Percentiles rank a stretch among this genome's conserved stretches.
Conservation (phyloP, 1,140 invertebrate species). For the Goniozus legneri region DNA sequence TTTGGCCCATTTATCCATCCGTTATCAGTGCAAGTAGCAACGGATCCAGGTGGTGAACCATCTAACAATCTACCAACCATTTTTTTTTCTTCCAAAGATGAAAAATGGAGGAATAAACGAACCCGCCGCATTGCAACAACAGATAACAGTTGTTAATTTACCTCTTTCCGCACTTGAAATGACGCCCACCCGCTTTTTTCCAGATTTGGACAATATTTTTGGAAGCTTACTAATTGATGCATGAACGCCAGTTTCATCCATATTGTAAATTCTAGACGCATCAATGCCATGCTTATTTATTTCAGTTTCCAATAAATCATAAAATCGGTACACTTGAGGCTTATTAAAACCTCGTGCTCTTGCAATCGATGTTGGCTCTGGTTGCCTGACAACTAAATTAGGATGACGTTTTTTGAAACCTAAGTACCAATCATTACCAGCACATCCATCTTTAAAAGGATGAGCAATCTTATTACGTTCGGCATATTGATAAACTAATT, state of each 20-base stretch:
- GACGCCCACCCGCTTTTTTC: slow-evolving; percentile 28
- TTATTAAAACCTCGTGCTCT: slow-evolving; percentile 33
- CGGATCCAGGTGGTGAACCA: slow-evolving; percentile 19
- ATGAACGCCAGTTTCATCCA: slow-evolving; percentile 27
- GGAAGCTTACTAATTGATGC: slow-evolving; percentile 19
- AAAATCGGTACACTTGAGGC: slow-evolving; percentile 30
- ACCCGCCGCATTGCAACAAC: slow-evolving; percentile 23
- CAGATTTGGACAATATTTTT: slow-evolving; percentile 35
- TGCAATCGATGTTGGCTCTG: slow-evolving; percentile 32
- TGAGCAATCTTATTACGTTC: slow-evolving; percentile 25
- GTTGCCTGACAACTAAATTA: slow-evolving; percentile 22
- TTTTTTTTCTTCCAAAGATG: slow-evolving; percentile 23
- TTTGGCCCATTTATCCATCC: slow-evolving; percentile 24
- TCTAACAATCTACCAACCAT: slow-evolving; percentile 20
- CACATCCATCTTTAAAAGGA: slow-evolving; percentile 27
- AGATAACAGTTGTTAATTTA: slow-evolving; percentile 21
- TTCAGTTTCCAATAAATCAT: slow-evolving; percentile 14
- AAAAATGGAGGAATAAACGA: slow-evolving; percentile 29
- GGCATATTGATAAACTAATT: slow-evolving; percentile 24
- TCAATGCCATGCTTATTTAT: slow-evolving; percentile 7
- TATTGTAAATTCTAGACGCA: slow-evolving; percentile 22
- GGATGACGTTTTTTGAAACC: slow-evolving; percentile 29
- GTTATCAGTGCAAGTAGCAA: slow-evolving; percentile 17
- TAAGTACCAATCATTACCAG: slow-evolving; percentile 30
- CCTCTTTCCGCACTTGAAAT: slow-evolving; percentile 31